Conservation (phyloP, 2,113 vertebrate genomes). For the Pardalotus punctatus region DNA sequence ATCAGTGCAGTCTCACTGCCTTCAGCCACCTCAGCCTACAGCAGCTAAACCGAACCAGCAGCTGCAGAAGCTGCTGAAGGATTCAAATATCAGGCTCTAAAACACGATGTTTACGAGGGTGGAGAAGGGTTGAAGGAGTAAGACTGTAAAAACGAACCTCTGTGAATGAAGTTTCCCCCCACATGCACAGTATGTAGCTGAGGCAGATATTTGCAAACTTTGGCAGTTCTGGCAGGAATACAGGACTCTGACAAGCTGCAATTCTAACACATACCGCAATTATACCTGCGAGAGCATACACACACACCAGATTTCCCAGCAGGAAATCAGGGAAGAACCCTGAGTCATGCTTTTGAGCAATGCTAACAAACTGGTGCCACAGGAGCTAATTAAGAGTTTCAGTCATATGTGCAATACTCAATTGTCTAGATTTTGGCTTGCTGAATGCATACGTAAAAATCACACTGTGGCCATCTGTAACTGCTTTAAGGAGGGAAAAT, state of each 20-base stretch:
- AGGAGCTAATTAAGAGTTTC: background rate
- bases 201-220: slow-evolving; percentile 45
- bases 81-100: background rate
- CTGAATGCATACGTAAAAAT: background rate
- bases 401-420: background rate
- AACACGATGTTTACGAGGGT: accelerated
- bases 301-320: background rate
- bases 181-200: background rate
- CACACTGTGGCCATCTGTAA: background rate
- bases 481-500: slow-evolving; percentile 10
- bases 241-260: background rate
- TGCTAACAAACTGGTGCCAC: background rate
- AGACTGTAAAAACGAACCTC: background rate
- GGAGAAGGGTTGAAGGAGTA: background rate
- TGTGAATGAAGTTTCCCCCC: background rate
- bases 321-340: background rate
- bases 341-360: background rate
- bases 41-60: background rate
- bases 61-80: background rate
- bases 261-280: background rate
- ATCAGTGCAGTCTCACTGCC: background rate
- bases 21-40: accelerated
- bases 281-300: background rate
- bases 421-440: background rate
- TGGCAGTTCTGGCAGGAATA: slow-evolving; percentile 19